A percentile compares a stretch with the other conserved stretches of the same genome.
Conservation (phyloP, 2,113 vertebrate species). For the Pandion haliaetus region DNA sequence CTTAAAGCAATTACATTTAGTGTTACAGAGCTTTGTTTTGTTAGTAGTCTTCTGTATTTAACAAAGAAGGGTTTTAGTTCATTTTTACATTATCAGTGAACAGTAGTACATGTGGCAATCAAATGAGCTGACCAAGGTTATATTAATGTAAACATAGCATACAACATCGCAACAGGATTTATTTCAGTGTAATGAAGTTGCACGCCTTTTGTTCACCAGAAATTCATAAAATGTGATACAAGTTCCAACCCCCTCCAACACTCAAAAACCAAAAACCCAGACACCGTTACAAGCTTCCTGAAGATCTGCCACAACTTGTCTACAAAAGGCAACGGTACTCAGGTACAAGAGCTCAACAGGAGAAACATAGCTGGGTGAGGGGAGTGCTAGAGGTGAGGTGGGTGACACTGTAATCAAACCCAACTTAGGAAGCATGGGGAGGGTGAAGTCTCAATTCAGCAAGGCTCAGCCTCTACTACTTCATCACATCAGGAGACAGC, state of each 20-base stretch:
- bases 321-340: neutral
- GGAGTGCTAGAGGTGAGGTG: neutral
- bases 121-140: neutral
- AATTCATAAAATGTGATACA: neutral
- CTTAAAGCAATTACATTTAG: neutral
- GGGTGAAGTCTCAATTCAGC: neutral
- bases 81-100: neutral
- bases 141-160: neutral
- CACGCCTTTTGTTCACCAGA: neutral
- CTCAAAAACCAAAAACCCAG: neutral
- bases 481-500: neutral
- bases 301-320: neutral
- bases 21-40: neutral
- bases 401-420: neutral
- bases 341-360: neutral
- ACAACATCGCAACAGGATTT: neutral
- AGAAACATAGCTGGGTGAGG: accelerated
- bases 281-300: neutral
- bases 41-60: neutral
- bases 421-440: accelerated
- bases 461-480: neutral
- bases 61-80: neutral
- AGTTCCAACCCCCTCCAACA: neutral
- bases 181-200: neutral
- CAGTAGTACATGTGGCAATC: neutral